Evolutionary conservation across 1,140 invertebrate species (phyloP).

Genomic region (Formica exsecta): DNA sequence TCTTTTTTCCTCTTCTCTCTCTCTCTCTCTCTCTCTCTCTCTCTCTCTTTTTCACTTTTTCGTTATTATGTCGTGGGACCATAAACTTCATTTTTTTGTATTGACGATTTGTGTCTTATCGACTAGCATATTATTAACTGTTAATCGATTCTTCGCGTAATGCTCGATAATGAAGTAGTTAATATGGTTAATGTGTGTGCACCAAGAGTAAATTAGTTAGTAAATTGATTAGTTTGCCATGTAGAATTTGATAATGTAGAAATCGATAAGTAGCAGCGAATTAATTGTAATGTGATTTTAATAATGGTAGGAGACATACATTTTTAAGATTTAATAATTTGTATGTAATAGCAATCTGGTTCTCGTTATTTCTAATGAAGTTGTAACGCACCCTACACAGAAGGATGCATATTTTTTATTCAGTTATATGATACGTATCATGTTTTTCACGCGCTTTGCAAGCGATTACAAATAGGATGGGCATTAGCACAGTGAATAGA

Average conservation of each 20-base stretch:
- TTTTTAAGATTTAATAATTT: not conserved
- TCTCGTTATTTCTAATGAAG: not conserved
- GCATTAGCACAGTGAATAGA: not conserved
- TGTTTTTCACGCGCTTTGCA: not conserved
- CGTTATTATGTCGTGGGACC: slow-evolving; percentile 49
- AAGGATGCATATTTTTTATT: slow-evolving; percentile 17
- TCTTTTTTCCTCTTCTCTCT: slow-evolving; percentile 1
- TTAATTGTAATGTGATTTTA: slow-evolving; percentile 20
- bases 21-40: not conserved
- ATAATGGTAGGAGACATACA: not conserved
- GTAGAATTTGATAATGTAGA: not conserved
- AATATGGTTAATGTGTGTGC: not conserved
- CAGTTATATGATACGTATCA: not conserved
- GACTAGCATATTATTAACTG: slow-evolving; percentile 4
- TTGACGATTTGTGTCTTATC: slow-evolving; percentile 36
- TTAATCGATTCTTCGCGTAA: slow-evolving; percentile 23
- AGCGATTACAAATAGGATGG: not conserved
- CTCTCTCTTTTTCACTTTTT: not conserved
- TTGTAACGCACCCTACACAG: not conserved
- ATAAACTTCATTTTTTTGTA: slow-evolving; percentile 34
- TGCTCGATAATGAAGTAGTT: slow-evolving; percentile 19
- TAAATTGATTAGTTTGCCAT: slow-evolving; percentile 24
- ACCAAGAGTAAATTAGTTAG: slow-evolving; percentile 4
- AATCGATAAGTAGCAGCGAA: not conserved
- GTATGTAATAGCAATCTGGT: not conserved